Conservation (phyloP, 2,888 invertebrate genomes). For the Agrilus biguttatus region DNA sequence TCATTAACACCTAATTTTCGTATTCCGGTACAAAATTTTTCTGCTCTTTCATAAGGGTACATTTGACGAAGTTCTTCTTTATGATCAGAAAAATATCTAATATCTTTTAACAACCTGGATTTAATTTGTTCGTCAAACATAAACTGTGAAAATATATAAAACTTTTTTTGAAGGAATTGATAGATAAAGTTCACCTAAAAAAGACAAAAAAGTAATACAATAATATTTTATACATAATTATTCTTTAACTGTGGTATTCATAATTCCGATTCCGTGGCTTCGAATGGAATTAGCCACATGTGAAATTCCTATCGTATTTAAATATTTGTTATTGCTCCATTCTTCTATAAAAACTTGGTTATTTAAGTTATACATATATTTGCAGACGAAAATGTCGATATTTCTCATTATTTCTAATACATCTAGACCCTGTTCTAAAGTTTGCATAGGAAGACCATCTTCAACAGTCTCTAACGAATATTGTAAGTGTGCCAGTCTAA, state of each 20-base stretch:
- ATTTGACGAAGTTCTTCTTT: constrained; percentile 48
- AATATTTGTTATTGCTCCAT: constrained; percentile 78
- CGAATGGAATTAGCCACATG: constrained; percentile 95
- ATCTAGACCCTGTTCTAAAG: constrained; percentile 92
- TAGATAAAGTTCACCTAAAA: constrained; percentile 67
- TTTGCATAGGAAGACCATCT: constrained; percentile 90
- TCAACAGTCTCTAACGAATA: constrained; percentile 71
- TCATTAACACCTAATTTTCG: constrained; percentile 69
- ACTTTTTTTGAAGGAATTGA: constrained; percentile 85
- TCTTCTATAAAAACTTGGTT: constrained; percentile 93
- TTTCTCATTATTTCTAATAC: constrained; percentile 95
- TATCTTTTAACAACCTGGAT: constrained; percentile 80
- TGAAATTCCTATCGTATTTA: constrained; percentile 88
- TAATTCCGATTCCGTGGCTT: constrained; percentile 92
- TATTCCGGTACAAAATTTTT: constrained; percentile 85
- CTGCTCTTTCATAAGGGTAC: constrained; percentile 80
- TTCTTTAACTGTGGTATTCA: constrained; percentile 68
- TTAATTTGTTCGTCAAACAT: constrained; percentile 97
- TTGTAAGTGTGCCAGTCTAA: constrained; percentile 63
- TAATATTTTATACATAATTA: neutral
- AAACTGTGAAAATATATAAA: constrained; percentile 91
- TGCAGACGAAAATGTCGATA: constrained; percentile 85
- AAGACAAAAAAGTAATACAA: constrained; percentile 4
- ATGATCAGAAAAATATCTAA: constrained; percentile 67
- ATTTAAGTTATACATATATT: constrained; percentile 89